These are phyloP conservation scores for Protobothrops flavoviridis DNA, from an alignment of 2,113 vertebrate species.

Conservation along the genomic window DNA sequence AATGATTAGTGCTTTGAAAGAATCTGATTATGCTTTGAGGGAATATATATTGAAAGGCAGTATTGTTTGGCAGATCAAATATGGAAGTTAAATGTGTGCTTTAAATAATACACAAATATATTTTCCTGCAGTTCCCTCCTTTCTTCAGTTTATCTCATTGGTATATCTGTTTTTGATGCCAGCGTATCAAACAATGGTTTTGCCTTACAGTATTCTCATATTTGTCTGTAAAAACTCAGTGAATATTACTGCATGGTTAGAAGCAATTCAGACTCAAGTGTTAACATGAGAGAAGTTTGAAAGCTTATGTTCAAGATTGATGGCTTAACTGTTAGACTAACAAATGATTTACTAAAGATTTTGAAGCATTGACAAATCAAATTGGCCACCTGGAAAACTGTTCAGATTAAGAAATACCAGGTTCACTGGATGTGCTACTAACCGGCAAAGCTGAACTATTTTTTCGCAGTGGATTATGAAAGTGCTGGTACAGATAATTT, in stretches of 20 bases:
- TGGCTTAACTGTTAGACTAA: conserved; percentile 34
- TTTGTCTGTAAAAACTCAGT: conserved; percentile 9
- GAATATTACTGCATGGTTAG: neutral
- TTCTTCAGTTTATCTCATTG: neutral
- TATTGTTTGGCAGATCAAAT: neutral
- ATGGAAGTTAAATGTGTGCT: neutral
- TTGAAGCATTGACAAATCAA: conserved; percentile 53
- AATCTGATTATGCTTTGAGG: neutral
- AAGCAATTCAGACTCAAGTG: conserved; percentile 8
- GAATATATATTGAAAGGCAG: neutral
- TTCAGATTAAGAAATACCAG: conserved; percentile 51
- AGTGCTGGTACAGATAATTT: conserved; percentile 37
- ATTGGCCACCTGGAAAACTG: conserved; percentile 40
- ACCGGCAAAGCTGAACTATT: conserved; percentile 26
- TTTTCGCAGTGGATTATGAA: conserved; percentile 57
- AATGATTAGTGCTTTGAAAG: neutral
- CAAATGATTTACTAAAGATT: conserved; percentile 41
- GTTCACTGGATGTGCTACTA: conserved; percentile 51
- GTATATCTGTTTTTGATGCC: neutral
- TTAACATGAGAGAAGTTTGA: conserved; percentile 25
- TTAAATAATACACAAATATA: neutral
- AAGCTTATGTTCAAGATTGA: conserved; percentile 43
- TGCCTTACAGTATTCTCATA: neutral
- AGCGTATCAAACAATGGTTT: neutral
- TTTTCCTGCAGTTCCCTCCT: neutral